phyloP scores from a whole-genome alignment of 2,888 invertebrate species.

The Lepidonotus clava region DNA sequence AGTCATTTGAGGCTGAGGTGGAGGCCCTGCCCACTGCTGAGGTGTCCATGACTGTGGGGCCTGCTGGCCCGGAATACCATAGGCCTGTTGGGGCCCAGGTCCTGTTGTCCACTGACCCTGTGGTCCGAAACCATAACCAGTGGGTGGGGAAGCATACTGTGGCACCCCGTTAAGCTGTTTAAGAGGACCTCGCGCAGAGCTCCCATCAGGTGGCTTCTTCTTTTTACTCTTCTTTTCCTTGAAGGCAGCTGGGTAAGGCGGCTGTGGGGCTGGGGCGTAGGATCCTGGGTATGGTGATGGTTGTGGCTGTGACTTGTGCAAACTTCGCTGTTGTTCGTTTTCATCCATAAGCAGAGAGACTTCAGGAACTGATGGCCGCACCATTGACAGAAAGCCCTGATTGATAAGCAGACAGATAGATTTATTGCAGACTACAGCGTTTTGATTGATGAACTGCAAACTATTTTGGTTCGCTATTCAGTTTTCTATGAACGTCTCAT shows the following conservation, averaged over 20 bases:
- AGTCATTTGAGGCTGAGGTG: background rate
- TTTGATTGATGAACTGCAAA: too few relatives aligned
- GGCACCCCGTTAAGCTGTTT: slow-evolving; percentile 45
- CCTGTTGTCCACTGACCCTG: slow-evolving; percentile 4
- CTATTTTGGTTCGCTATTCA: too few relatives aligned
- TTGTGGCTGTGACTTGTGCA: background rate
- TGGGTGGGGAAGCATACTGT: background rate
- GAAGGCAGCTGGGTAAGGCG: slow-evolving; percentile 14
- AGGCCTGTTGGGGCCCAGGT: background rate
- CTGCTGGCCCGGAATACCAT: background rate
- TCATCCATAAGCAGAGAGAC: slow-evolving; percentile 73
- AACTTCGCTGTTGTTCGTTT: slow-evolving; percentile 19
- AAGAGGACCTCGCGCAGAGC: slow-evolving; percentile 33
- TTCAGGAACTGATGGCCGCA: slow-evolving; percentile 76
- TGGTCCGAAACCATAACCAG: background rate
- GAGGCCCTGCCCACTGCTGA: background rate
- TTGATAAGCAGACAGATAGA: too few relatives aligned
- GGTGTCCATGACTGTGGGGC: background rate
- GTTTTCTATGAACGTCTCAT: too few relatives aligned
- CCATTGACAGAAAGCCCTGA: background rate
- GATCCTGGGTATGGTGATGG: slow-evolving; percentile 6
- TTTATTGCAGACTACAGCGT: too few relatives aligned
- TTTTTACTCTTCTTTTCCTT: slow-evolving; percentile 49
- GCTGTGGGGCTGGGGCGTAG: background rate
- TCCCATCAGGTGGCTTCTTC: background rate